Evolutionary conservation across 2,888 invertebrate genomes (phyloP).

Genomic region (Petrolisthes manimaculis): DNA sequence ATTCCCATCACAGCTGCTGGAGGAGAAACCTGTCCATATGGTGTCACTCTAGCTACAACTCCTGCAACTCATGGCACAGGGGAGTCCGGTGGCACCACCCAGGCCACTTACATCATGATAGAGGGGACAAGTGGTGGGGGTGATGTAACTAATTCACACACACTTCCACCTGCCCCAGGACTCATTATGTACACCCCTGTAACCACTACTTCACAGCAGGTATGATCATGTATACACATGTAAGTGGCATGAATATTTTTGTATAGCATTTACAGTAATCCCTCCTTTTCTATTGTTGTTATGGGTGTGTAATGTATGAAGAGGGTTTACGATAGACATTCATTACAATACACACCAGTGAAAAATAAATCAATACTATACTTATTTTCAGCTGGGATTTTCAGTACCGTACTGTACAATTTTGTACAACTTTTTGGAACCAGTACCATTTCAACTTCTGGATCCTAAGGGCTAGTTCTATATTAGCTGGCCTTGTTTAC

Average conservation of each 20-base stretch:
- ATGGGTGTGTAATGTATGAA: not conserved
- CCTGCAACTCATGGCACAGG: not conserved
- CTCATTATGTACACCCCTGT: constrained; percentile 51
- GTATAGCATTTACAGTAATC: not conserved
- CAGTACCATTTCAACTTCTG: too few species aligned
- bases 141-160: constrained; percentile 26
- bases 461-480: too few species aligned
- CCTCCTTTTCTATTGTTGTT: not conserved
- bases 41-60: constrained; percentile 35
- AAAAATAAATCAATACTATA: too few species aligned
- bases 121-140: constrained; percentile 4
- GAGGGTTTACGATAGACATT: too few species aligned
- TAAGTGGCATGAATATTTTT: not conserved
- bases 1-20: constrained; percentile 33
- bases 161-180: constrained; percentile 24
- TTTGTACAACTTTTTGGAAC: too few species aligned
- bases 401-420: too few species aligned
- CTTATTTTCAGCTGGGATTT: too few species aligned
- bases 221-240: not conserved
- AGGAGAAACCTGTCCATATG: constrained; percentile 34
- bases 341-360: too few species aligned
- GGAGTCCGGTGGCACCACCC: constrained; percentile 16
- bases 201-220: constrained; percentile 43
- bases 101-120: constrained; percentile 56
- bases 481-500: too few species aligned